Evolutionary conservation across 1,140 invertebrate species (phyloP).

Genomic region (Lycorma delicatula): DNA sequence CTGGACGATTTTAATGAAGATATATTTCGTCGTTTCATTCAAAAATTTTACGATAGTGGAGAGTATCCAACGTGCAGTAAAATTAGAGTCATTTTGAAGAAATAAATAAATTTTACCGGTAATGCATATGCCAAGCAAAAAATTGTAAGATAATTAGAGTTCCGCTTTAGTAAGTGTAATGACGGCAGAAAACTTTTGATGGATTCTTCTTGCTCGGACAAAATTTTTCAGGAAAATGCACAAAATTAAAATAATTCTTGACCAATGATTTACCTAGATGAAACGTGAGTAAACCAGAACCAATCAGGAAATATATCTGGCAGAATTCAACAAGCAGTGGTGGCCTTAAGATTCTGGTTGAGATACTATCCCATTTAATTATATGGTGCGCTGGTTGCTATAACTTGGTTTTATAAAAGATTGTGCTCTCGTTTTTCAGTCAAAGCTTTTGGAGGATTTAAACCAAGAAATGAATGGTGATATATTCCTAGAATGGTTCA

Average conservation of each 20-base stretch:
- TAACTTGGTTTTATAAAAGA: too few species aligned
- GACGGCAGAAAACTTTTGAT: constrained; percentile 6
- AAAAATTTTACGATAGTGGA: constrained; percentile 6
- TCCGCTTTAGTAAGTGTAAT: background rate
- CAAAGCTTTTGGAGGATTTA: too few species aligned
- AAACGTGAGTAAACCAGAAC: background rate
- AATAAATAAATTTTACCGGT: background rate
- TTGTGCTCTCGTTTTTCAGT: too few species aligned
- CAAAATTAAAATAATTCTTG: background rate
- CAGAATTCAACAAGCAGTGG: background rate
- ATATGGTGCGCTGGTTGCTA: too few species aligned
- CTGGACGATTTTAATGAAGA: constrained; percentile 1
- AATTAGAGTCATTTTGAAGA: background rate
- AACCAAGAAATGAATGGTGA: too few species aligned
- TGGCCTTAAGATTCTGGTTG: too few species aligned
- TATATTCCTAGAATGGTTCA: too few species aligned
- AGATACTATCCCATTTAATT: too few species aligned
- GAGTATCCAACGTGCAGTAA: constrained; percentile 1
- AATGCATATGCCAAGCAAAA: background rate
- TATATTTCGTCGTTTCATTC: background rate
- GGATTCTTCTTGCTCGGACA: background rate
- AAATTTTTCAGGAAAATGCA: constrained; percentile 4
- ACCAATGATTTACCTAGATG: background rate
- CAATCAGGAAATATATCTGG: background rate
- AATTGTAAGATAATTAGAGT: background rate